Percentiles rank a stretch among this genome's conserved stretches.
Evolutionary conservation across 2,113 vertebrate species (phyloP).

Genomic region (Sclerurus mexicanus): DNA sequence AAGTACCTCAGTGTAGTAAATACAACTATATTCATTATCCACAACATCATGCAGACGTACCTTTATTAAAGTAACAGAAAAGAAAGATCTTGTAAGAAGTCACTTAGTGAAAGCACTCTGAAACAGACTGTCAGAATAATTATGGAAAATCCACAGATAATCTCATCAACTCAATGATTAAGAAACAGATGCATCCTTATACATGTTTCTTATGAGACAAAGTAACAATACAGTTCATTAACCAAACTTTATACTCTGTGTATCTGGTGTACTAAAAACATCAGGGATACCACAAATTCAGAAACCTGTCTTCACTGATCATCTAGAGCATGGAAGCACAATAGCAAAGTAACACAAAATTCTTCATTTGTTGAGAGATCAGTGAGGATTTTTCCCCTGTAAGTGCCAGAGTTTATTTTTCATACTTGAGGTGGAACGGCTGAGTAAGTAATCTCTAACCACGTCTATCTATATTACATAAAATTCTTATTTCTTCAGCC

Average conservation of each 20-base stretch:
- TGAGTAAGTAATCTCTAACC: not conserved
- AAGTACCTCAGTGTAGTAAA: not conserved
- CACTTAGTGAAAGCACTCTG: not conserved
- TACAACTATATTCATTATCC: not conserved
- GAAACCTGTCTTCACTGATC: not conserved
- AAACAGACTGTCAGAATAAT: not conserved
- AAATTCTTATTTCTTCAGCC: not conserved
- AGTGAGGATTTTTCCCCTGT: not conserved
- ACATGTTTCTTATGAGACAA: not conserved
- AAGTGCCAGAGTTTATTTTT: not conserved
- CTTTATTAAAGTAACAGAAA: slow-evolving; percentile 14
- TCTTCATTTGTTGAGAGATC: not conserved
- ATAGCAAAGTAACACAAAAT: not conserved
- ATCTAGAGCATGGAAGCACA: not conserved
- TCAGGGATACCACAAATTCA: not conserved
- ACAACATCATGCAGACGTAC: not conserved
- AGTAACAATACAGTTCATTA: not conserved
- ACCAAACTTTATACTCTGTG: not conserved
- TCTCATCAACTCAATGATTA: not conserved
- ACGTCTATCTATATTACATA: not conserved
- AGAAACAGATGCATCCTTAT: not conserved
- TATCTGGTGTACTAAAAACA: not conserved
- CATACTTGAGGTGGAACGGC: not conserved
- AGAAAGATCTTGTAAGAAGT: not conserved
- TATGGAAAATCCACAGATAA: not conserved